Percentiles rank a stretch among this genome's conserved stretches.
Evolutionary conservation across 2,888 invertebrate species (phyloP).

Genomic region (Punctoribates punctum): DNA sequence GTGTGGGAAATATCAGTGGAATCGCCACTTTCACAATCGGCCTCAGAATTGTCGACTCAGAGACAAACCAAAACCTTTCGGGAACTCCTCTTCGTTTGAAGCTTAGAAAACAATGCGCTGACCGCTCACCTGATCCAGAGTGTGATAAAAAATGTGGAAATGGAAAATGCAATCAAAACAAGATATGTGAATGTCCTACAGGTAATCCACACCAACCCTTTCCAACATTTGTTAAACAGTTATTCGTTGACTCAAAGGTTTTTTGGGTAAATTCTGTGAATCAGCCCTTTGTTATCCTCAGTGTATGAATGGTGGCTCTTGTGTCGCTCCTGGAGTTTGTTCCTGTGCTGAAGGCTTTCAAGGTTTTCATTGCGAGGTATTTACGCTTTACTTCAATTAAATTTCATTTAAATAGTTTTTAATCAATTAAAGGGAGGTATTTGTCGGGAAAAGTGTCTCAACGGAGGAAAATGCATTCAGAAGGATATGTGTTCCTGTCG

Average conservation of each 20-base stretch:
- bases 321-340: conserved; percentile 82
- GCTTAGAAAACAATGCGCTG: conserved; percentile 87
- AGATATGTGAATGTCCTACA: conserved; percentile 80
- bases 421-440: conserved; percentile 66
- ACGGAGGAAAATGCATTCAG: conserved; percentile 90
- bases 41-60: conserved; percentile 66
- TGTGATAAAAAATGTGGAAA: conserved; percentile 81
- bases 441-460: conserved; percentile 82
- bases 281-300: conserved; percentile 80
- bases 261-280: conserved; percentile 83
- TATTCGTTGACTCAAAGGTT: conserved; percentile 52
- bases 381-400: conserved; percentile 9
- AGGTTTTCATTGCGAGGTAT: conserved; percentile 80
- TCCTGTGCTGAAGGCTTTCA: conserved; percentile 85
- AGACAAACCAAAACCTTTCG: conserved; percentile 72
- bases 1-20: conserved; percentile 80
- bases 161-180: conserved; percentile 76
- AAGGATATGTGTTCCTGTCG: conserved; percentile 89
- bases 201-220: conserved; percentile 56
- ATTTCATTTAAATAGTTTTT: conserved; percentile 12
- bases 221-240: background rate
- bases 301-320: conserved; percentile 88
- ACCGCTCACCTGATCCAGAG: conserved; percentile 77
- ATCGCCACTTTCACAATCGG: conserved; percentile 83
- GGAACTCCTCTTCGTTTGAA: conserved; percentile 81